Evolutionary conservation across 2,797 vertebrate genomes (phyloP), one percentile per base, ranked within the genome.

Genomic region (Ceyx erithaca): DNA sequence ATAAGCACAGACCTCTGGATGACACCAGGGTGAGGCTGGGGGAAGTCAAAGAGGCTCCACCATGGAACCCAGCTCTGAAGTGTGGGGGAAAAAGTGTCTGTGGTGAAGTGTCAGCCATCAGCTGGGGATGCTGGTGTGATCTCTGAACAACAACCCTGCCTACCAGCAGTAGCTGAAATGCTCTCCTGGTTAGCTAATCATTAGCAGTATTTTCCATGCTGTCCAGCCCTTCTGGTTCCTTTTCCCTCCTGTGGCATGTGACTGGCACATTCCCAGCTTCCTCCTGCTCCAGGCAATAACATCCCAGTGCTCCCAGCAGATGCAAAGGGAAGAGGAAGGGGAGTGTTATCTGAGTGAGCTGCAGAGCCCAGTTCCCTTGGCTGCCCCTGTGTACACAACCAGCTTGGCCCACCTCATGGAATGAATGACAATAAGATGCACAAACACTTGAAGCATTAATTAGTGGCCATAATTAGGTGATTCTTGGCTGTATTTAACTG

Each of bases 121-220:
- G 37, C 54, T 55, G 80, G 49, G 88, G 80, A 68, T 58, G 33
- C 20, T 41, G 61, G 35, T 61, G 48, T 3, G 35, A 75, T 22
- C 87, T 84, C 57, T 73, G 10, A 26, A 52, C 77, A 94, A 90
- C 72, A 85, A 28, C 43, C 31, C 68, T 46, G 31, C 41, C 76
- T 76, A 49, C 73, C 17, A 4, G 22, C 10, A 17, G 63, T 19
- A 22, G 46, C 2, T 23, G 85, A 46, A 80, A 62, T 10, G 30
- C 49, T 81, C 31, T n/a, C 31, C 3, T 40, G 57, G 76, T 59
- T 52, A 54, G 20, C 18, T 82, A 75, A 90, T 62, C 25, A 69
- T 4, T 21, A 75, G 43, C 73, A 96, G 90, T 90, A 95, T 15
- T 94, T 96, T 95, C 96, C 95, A 78, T 0, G 15, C 5, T 52